A percentile compares a stretch with the other conserved stretches of the same genome.
phyloP scores from a whole-genome alignment of 2,888 invertebrate species.

The Mechanitis messenoides region DNA sequence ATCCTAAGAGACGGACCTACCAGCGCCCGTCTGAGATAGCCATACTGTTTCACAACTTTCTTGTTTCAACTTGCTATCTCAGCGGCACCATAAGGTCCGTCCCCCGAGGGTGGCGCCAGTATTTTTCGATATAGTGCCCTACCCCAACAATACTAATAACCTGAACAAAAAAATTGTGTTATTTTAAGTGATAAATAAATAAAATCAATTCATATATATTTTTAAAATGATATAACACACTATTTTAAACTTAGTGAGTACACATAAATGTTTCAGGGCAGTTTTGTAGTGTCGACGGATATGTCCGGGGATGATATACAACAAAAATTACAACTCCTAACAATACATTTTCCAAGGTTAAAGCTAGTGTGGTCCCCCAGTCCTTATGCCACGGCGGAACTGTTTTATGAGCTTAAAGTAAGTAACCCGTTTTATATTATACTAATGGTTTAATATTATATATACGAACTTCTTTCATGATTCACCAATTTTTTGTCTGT shows the following conservation, averaged over 20 bases:
- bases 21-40: too few species aligned
- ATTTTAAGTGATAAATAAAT: not conserved
- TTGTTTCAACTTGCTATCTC: too few species aligned
- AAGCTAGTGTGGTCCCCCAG: slow-evolving; percentile 97
- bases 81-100: too few species aligned
- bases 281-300: slow-evolving; percentile 87
- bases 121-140: too few species aligned
- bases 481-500: not conserved
- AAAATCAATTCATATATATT: not conserved
- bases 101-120: too few species aligned
- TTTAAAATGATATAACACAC: not conserved
- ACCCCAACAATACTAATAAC: too few species aligned
- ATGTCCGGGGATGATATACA: slow-evolving; percentile 86
- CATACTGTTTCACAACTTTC: too few species aligned
- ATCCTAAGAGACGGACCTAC: too few species aligned
- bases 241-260: too few species aligned
- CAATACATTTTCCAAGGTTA: slow-evolving; percentile 94
- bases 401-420: slow-evolving; percentile 96
- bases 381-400: slow-evolving; percentile 95
- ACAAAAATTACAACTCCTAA: slow-evolving; percentile 92
- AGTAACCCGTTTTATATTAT: slow-evolving; percentile 8
- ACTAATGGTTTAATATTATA: not conserved
- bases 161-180: too few species aligned
- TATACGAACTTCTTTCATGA: too few species aligned
- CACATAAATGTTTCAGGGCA: slow-evolving; percentile 77